Conservation (phyloP, 2,797 vertebrate species). For the Vultur gryphus region DNA sequence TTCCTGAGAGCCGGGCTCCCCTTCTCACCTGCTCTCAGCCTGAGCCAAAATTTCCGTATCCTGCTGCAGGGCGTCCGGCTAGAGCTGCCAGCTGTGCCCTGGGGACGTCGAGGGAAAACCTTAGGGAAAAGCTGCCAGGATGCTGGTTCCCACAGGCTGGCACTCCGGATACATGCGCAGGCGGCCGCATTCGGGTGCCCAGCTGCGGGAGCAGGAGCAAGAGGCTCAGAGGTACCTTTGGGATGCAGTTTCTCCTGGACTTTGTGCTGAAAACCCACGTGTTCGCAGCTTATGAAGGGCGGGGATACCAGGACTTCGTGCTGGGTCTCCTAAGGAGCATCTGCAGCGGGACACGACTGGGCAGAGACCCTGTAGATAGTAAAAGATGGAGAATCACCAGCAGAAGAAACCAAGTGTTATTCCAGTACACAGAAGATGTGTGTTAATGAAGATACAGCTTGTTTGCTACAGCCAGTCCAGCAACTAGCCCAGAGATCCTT, state of each 20-base stretch:
- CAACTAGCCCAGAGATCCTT: neutral
- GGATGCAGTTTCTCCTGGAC: neutral
- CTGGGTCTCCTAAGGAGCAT: neutral
- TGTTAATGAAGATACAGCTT: neutral
- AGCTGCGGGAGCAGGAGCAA: neutral
- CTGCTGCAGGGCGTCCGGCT: neutral
- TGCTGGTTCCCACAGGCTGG: neutral
- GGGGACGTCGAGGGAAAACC: neutral
- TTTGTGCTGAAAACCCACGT: neutral
- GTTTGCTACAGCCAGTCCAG: neutral
- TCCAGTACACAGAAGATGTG: neutral
- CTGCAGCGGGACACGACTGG: neutral
- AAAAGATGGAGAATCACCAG: neutral
- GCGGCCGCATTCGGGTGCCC: rapidly evolving
- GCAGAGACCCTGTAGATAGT: neutral
- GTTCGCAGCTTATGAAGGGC: neutral
- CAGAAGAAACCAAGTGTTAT: neutral
- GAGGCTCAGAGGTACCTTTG: neutral
- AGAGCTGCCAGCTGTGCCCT: neutral
- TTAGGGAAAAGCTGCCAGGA: neutral
- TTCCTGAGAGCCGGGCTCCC: neutral
- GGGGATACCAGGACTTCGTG: neutral
- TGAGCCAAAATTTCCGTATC: neutral
- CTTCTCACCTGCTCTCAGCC: neutral
- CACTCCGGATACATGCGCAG: rapidly evolving